Evolutionary conservation across 2,113 vertebrate genomes (phyloP).

Genomic region (Formicarius rufipectus): DNA sequence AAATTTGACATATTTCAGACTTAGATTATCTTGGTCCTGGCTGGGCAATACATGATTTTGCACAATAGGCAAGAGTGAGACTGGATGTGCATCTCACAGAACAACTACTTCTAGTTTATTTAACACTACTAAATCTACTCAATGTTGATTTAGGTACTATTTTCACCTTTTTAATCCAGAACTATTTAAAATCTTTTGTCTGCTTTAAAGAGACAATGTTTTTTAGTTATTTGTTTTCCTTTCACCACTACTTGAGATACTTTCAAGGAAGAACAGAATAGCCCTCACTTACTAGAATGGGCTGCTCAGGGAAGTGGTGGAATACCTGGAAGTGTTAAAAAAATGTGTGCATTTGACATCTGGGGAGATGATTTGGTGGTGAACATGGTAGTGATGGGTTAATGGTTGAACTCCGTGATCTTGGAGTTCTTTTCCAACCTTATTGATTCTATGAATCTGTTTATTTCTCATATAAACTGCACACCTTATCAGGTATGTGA

Average conservation of each 20-base stretch:
- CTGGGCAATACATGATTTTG: not conserved
- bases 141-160: not conserved
- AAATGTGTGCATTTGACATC: not conserved
- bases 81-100: not conserved
- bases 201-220: not conserved
- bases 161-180: not conserved
- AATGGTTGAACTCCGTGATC: not conserved
- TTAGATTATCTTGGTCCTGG: not conserved
- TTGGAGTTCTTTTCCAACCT: not conserved
- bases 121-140: not conserved
- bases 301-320: not conserved
- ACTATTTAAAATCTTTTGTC: not conserved
- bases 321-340: not conserved
- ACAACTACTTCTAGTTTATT: not conserved
- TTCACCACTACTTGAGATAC: not conserved
- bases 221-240: not conserved
- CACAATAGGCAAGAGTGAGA: not conserved
- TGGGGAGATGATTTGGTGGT: not conserved
- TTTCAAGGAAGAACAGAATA: not conserved
- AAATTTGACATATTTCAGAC: not conserved
- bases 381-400: rapidly evolving
- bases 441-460: not conserved
- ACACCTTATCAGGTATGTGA: not conserved
- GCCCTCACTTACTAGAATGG: not conserved
- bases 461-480: not conserved